These are phyloP conservation scores for Ophion ellenae DNA, from an alignment of 2,888 invertebrate species.

Conservation along the genomic window DNA sequence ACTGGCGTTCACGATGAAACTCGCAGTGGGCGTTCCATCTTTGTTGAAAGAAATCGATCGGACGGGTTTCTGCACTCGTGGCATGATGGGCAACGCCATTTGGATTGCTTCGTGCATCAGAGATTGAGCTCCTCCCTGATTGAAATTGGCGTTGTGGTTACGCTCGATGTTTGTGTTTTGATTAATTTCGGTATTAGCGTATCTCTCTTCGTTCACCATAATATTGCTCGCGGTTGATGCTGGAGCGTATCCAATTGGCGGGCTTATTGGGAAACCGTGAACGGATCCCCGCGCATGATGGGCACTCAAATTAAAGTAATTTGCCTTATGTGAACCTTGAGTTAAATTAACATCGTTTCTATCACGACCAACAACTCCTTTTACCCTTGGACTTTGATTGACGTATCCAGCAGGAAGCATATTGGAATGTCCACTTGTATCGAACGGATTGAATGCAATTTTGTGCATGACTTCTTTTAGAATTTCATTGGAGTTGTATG, in stretches of 20 bases:
- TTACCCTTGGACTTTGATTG: background rate
- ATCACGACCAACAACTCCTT: background rate
- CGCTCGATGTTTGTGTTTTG: conserved; percentile 50
- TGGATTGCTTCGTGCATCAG: conserved; percentile 69
- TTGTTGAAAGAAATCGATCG: conserved; percentile 43
- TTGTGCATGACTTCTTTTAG: conserved; percentile 1
- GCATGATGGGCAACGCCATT: conserved; percentile 68
- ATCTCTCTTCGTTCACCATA: conserved; percentile 37
- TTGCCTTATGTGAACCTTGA: background rate
- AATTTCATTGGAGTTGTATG: background rate
- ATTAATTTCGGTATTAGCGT: conserved; percentile 51
- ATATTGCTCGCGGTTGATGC: conserved; percentile 37
- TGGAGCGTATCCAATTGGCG: conserved; percentile 12
- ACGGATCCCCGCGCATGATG: background rate
- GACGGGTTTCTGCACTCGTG: conserved; percentile 2
- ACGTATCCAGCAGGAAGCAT: background rate
- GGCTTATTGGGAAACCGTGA: background rate
- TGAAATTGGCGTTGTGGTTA: conserved; percentile 71
- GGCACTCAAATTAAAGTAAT: background rate
- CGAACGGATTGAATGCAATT: background rate
- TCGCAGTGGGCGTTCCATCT: conserved; percentile 11
- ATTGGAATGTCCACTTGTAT: background rate
- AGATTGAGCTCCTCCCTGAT: conserved; percentile 68
- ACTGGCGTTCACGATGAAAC: conserved; percentile 26
- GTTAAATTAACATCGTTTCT: background rate